Base-by-base conservation (phyloP, 1,140 invertebrate genomes). In the Hyposmocoma kahamanoa region DNA sequence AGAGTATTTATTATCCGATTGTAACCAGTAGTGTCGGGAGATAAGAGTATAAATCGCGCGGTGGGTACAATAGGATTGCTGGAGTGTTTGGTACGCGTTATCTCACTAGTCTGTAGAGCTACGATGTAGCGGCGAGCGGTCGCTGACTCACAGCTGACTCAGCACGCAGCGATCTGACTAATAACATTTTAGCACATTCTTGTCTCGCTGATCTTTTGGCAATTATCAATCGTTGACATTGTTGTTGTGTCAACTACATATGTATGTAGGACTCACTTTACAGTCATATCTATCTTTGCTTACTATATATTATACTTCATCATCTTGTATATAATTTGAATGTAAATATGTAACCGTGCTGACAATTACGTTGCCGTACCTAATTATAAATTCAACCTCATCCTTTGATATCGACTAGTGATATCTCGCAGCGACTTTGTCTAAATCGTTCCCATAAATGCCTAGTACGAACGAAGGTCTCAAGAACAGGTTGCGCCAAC, bases 51-150 rank as follows among this genome's bases (percentile, higher is more conserved):
- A 80, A 80, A 74, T 77, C 63, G 59, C 61, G 68, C 68, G 68
- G 68, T 47, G 42, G 54, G 61, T 54, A 81, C 81, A 81, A 82
- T 79, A 66, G 69, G 67, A 82, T 80, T 76, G 73, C 62, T 74
- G 45, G 56, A 53, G 59, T 63, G 55, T 70, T 70, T 64, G 62
- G 62, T 56, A 62, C 59, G 49, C 59, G 56, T 36, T 36, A 36
- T 36, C 32, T 36, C 13, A 17, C 32, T 36, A n/a, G 32, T 17
- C 32, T 36, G 10, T 36, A n/a, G 28, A 13, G 28, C 28, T 13
- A 10, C 28, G 28, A n/a, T 30, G 54, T 53, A 49, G 57, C 61
- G 56, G 67, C 67, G 63, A 62, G 62, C 64, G 58, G 57, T 59
- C 53, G 42, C 53, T 52, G 52, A 53, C 50, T 39, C 50, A 47